Base-by-base conservation (phyloP, 2,888 invertebrate genomes). In the Chloromyia formosa region DNA sequence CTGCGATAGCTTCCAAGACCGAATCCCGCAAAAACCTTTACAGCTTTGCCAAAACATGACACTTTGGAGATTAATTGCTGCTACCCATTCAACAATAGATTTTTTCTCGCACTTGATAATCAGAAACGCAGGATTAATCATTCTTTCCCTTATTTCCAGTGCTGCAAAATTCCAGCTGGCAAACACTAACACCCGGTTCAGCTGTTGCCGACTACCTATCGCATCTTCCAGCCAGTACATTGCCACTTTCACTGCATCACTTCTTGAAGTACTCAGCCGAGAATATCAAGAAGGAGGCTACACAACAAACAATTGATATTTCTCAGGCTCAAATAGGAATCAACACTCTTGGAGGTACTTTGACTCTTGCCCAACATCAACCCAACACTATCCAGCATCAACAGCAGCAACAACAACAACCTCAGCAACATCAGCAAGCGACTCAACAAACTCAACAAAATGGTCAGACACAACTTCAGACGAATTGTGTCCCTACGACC, bases 161-260 rank as follows among this genome's bases (percentile, higher is more conserved):
- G 74, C 81, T 85, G 75, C 85, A 85, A 79, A 85, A 85, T 81
- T 82, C 85, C 78, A 84, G 84, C 73, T 85, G 85, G 85, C 86
- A 85, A 78, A 83, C 84, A 22, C 78, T 89, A 14, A 87, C 89
- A n/a, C 89, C 89, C 27, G 93, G 93, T 73, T 92, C 93, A 0
- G 93, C 94, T 0, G 94, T 94, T 9, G 94, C 94, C 10, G 94
- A 94, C 85, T 94, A 94, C 84, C 87, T 94, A 75, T 93, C 94
- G 9, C 93, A 94, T 76, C 85, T 94, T 78, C 91, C 92, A 62
- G 90, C 92, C 71, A 90, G 90, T 56, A 91, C 91, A 23, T 83
- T 92, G 78, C 94, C 94, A 0, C 85, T 94, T 74, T 93, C 93
- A 27, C 86, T 94, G 71, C 94, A 94, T 82, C 94, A 94, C 83